phyloP scores from a whole-genome alignment of 1,140 invertebrate genomes.

The Drusus annulatus region DNA sequence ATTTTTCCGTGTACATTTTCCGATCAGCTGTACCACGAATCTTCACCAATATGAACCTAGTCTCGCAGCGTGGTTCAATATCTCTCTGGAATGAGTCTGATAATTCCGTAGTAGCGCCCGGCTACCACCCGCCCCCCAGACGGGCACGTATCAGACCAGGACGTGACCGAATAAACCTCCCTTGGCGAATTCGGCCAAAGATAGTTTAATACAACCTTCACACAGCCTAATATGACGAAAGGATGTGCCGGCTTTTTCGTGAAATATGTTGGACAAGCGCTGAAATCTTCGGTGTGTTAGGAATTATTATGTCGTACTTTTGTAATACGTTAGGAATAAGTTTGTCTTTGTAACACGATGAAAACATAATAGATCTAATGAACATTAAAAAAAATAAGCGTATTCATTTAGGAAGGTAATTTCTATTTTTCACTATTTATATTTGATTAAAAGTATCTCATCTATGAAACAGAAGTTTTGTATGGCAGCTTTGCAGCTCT shows the following conservation, averaged over 20 bases:
- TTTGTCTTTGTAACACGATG: too few relatives aligned
- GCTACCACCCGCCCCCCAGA: not conserved
- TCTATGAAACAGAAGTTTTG: too few relatives aligned
- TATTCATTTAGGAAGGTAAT: too few relatives aligned
- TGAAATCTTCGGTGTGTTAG: not conserved
- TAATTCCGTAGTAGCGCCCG: not conserved
- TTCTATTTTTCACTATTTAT: too few relatives aligned
- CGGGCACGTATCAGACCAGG: constrained; percentile 18
- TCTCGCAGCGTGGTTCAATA: not conserved
- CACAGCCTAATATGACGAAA: constrained; percentile 8
- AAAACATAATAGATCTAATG: too few relatives aligned
- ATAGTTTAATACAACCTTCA: constrained; percentile 25
- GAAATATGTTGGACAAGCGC: not conserved
- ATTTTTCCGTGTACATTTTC: not conserved
- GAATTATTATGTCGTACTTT: not conserved
- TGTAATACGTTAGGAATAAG: too few relatives aligned
- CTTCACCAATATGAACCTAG: not conserved
- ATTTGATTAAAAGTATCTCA: too few relatives aligned
- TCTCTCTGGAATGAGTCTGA: not conserved
- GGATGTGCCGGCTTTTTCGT: constrained; percentile 3
- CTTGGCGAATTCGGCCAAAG: constrained; percentile 14
- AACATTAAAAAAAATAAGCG: too few relatives aligned
- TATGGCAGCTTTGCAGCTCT: too few relatives aligned
- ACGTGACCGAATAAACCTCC: constrained; percentile 33
- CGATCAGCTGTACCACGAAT: constrained; percentile 22